Evolutionary conservation across 1,140 invertebrate genomes (phyloP), one percentile per base, ranked within the genome.

Genomic region (Sitophilus oryzae): DNA sequence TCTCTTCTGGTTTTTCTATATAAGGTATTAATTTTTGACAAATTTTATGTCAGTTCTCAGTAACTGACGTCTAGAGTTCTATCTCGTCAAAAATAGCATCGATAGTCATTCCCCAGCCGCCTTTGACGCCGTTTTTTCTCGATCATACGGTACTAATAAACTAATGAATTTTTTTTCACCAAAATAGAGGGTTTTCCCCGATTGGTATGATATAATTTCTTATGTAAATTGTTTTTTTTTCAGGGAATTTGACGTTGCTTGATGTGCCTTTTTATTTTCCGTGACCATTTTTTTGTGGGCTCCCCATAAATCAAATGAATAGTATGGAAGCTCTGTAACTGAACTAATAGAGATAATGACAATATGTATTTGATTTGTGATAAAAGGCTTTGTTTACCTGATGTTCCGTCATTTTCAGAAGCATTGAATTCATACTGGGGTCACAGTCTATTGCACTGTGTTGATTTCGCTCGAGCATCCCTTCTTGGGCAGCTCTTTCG

Each of bases 111-210:
- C n/a, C n/a, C n/a, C n/a, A n/a, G n/a, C n/a, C n/a, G n/a, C n/a
- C n/a, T n/a, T n/a, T n/a, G n/a, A n/a, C n/a, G n/a, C n/a, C n/a
- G n/a, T n/a, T n/a, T n/a, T n/a, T n/a, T n/a, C n/a, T n/a, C n/a
- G n/a, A n/a, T n/a, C n/a, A n/a, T n/a, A n/a, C n/a, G n/a, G n/a
- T n/a, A n/a, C n/a, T n/a, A n/a, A n/a, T n/a, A n/a, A n/a, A n/a
- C n/a, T n/a, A n/a, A n/a, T n/a, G n/a, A n/a, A n/a, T 40, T 40
- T 16, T 40, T 40, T 40, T 40, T 15, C 37, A 16, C 37, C 9
- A 40, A 40, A 40, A 15, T 40, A 40, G 16, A 40, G 37, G 37
- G 37, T 40, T 40, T 40, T 40, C 37, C 15, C 16, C 16, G 15
- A 40, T 40, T 40, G 37, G 16, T 40, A 40, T 14, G 5, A 40